Evolutionary conservation across 2,888 invertebrate genomes (phyloP).

Genomic region (Philereme vetulata): DNA sequence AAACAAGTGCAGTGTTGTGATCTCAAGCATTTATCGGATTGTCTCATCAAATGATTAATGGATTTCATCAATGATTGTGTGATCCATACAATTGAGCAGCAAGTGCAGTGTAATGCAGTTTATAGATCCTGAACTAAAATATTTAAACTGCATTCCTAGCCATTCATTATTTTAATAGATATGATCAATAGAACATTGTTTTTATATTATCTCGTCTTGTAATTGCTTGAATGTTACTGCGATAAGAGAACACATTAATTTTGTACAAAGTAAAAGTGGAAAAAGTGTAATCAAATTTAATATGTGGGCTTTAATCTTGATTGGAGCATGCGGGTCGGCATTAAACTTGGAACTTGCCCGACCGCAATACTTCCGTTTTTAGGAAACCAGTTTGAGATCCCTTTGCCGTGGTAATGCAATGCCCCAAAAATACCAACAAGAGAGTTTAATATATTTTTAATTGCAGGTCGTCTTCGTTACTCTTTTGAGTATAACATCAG

Average conservation of each 20-base stretch:
- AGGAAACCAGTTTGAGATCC: conserved; percentile 58
- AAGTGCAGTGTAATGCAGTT: neutral
- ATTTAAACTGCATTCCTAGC: conserved; percentile 1
- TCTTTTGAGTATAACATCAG: conserved; percentile 67
- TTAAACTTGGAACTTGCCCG: conserved; percentile 52
- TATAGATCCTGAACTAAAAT: neutral
- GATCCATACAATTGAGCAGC: neutral
- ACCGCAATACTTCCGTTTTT: conserved; percentile 52
- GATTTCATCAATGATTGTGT: conserved; percentile 6
- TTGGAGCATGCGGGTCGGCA: conserved; percentile 71
- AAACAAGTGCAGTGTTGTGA: conserved; percentile 42
- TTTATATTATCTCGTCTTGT: conserved; percentile 13
- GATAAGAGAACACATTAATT: conserved; percentile 42
- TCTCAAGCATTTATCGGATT: conserved; percentile 23
- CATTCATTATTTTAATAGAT: conserved; percentile 6
- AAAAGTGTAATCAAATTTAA: conserved; percentile 78
- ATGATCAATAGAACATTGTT: conserved; percentile 12
- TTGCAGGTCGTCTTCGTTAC: conserved; percentile 72
- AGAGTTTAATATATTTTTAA: conserved; percentile 29
- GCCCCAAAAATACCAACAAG: conserved; percentile 2
- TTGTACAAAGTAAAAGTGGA: conserved; percentile 70
- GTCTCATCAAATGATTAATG: conserved; percentile 15
- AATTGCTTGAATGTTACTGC: conserved; percentile 19
- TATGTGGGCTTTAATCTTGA: conserved; percentile 70
- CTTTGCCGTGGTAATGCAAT: conserved; percentile 40